Conservation (phyloP, 64 coral and sea anemone species). For the Dendronephthya gigantea region DNA sequence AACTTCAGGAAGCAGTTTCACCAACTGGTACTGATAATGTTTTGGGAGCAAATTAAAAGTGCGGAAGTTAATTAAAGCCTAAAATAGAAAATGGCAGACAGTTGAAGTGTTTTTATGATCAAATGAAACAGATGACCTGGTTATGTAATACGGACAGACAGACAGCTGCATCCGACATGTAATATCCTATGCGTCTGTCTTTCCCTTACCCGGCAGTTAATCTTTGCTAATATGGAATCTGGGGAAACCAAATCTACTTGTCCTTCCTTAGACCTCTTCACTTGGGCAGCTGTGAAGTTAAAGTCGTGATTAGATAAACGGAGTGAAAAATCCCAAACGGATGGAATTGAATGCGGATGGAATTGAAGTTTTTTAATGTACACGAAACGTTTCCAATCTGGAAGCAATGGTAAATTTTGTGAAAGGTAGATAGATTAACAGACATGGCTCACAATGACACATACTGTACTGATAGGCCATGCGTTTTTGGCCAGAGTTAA, state of each 20-base stretch:
- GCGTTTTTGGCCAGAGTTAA: too few species aligned
- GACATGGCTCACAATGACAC: too few species aligned
- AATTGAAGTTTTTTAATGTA: too few species aligned
- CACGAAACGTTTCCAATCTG: too few species aligned
- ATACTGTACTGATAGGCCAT: too few species aligned
- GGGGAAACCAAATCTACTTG: neutral
- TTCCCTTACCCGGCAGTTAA: neutral
- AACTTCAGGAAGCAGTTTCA: neutral
- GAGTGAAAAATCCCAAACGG: too few species aligned
- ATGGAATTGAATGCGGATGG: too few species aligned
- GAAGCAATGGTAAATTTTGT: too few species aligned
- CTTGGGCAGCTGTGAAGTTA: neutral
- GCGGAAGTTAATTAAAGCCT: neutral
- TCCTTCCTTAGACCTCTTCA: neutral
- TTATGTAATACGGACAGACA: too few species aligned
- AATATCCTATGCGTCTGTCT: too few species aligned
- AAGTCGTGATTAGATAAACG: neutral
- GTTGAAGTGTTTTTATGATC: neutral
- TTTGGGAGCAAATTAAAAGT: neutral
- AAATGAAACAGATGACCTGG: neutral
- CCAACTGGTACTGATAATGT: conserved; percentile 7
- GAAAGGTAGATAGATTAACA: too few species aligned
- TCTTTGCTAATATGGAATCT: neutral
- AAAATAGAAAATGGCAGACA: neutral
- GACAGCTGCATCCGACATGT: too few species aligned